Evolutionary conservation across 2,888 invertebrate genomes (phyloP), one percentile per base, ranked within the genome.

Genomic region (Himalopsyche japonica): DNA sequence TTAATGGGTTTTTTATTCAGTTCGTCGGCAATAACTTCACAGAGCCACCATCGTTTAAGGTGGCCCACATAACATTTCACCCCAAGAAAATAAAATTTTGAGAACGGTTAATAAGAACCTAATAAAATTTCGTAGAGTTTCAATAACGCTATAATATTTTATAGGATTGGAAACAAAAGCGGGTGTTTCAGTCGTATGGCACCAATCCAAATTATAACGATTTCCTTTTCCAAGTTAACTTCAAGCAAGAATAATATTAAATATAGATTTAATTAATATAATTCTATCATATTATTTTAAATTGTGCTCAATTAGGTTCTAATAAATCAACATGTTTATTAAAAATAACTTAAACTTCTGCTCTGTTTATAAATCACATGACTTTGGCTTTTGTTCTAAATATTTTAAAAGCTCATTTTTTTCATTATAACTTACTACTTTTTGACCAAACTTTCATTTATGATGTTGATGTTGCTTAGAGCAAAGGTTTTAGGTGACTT

Each of bases 81-180:
- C n/a, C n/a, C 15, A 1, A 15, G 30, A 70, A 70, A 70, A 70
- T 70, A 70, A 70, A 70, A 70, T 70, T 70, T 27, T 70, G 70
- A 20, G 30, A 30, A 80, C 32, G 48, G 49, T 32, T 48, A 48
- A 80, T 80, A 49, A 49, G 32, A 32, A 80, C n/a, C 30, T 15
- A 20, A 80, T 80, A 80, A 80, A 80, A 80, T 80, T 30, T 78
- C 34, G 47, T 10, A 48, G 80, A 80, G 80, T 80, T 80, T 80
- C 80, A 48, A 48, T 80, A 80, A 80, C 49, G 1, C 32, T 80
- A 49, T 80, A 7, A 80, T 80, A 80, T 80, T 80, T 80, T 34
- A 80, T 80, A 24, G 24, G 18, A 47, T 27, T 47, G 24, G 78
- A 78, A 49, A 48, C 27, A 47, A 80, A 80, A 24, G 10, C 24